These are phyloP conservation scores for Drosophila mimetica DNA, from an alignment of 2,888 invertebrate genomes.

Conservation along the genomic window DNA sequence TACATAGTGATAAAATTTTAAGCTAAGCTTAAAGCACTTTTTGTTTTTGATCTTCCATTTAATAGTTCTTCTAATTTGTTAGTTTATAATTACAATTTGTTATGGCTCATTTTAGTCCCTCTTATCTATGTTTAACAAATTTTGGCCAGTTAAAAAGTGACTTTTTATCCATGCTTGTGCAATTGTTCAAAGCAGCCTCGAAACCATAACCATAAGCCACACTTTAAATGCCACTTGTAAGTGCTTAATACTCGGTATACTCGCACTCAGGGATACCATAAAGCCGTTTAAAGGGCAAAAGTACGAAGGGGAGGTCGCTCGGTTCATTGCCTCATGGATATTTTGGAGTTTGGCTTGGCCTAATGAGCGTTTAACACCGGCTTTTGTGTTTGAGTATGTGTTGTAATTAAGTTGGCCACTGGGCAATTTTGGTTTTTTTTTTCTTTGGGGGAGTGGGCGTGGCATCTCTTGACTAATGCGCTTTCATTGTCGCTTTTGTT, in stretches of 20 bases:
- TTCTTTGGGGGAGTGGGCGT: conserved; percentile 1
- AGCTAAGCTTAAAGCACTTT: no score
- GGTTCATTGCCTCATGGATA: conserved; percentile 32
- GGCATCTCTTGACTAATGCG: conserved; percentile 26
- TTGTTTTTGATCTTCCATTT: no score
- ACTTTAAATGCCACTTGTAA: conserved; percentile 27
- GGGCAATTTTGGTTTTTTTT: conserved; percentile 10
- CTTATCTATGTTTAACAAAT: not conserved
- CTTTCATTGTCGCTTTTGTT: conserved; percentile 70
- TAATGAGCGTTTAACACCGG: conserved; percentile 45
- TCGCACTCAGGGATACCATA: conserved; percentile 1
- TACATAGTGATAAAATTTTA: no score
- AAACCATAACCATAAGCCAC: conserved; percentile 1
- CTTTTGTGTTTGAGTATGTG: conserved; percentile 6
- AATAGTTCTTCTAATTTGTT: no score
- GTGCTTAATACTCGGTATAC: not conserved
- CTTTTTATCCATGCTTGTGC: not conserved
- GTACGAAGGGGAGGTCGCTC: conserved; percentile 11
- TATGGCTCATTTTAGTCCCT: not conserved
- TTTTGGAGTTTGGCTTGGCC: conserved; percentile 26
- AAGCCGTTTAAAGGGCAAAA: conserved; percentile 19
- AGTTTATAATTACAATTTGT: not conserved
- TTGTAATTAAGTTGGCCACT: conserved; percentile 44
- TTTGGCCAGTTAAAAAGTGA: not conserved
- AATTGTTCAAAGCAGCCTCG: conserved; percentile 2